Conservation (phyloP, 2,113 vertebrate genomes). For the Ciconia boyciana region DNA sequence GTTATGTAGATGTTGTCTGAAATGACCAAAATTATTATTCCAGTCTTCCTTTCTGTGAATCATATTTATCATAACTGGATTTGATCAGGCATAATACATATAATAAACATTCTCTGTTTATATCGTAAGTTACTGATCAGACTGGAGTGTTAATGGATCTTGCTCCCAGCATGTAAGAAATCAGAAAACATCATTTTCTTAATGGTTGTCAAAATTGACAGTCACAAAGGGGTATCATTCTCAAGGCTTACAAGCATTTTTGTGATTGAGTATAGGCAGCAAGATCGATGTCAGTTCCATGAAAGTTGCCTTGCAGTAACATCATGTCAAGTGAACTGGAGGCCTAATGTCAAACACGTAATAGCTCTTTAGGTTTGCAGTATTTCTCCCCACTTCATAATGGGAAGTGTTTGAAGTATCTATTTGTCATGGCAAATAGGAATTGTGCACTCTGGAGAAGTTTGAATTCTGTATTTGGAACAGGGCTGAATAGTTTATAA, state of each 20-base stretch:
- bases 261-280: background rate
- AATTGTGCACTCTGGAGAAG: background rate
- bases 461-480: background rate
- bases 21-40: background rate
- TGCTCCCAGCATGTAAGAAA: background rate
- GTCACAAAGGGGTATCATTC: background rate
- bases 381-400: background rate
- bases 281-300: background rate
- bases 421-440: background rate
- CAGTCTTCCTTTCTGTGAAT: background rate
- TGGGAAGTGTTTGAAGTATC: background rate
- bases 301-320: background rate
- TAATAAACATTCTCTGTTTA: background rate
- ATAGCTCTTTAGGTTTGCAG: background rate
- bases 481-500: background rate
- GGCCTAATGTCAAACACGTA: background rate
- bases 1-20: background rate
- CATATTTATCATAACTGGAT: background rate
- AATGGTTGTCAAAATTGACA: background rate
- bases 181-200: background rate
- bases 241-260: background rate
- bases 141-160: background rate
- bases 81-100: background rate
- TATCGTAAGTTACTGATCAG: background rate
- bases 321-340: background rate